phyloP scores from a whole-genome alignment of 2,888 invertebrate species.

The Himalopsyche japonica region DNA sequence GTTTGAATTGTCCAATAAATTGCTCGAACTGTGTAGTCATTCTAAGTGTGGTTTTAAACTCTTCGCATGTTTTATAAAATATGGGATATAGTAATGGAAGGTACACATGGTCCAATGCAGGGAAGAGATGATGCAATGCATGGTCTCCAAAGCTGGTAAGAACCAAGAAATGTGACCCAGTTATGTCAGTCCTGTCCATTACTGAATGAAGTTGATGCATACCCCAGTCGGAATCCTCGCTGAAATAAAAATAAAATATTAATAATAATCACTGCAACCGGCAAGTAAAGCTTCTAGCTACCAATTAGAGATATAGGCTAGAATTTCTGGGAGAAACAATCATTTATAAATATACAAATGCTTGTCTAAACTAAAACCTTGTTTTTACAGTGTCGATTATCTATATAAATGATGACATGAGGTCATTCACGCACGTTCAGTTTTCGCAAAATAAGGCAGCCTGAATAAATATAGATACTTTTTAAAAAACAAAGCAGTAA shows the following conservation, averaged over 20 bases:
- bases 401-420: no score
- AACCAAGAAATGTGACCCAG: slow-evolving; percentile 66
- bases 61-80: slow-evolving; percentile 49
- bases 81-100: slow-evolving; percentile 65
- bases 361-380: no score
- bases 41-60: slow-evolving; percentile 61
- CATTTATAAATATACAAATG: no score
- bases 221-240: slow-evolving; percentile 69
- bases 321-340: no score
- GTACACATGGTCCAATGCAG: slow-evolving; percentile 73
- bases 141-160: slow-evolving; percentile 76
- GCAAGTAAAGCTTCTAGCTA: no score
- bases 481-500: no score
- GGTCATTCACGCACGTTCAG: no score
- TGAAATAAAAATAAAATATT: slow-evolving; percentile 22
- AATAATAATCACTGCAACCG: no score
- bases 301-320: no score
- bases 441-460: no score
- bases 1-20: slow-evolving; percentile 68
- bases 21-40: slow-evolving; percentile 63
- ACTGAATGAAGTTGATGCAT: slow-evolving; percentile 73
- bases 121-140: slow-evolving; percentile 75
- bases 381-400: no score
- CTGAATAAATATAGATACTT: no score
- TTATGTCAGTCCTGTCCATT: slow-evolving; percentile 69